Conservation (phyloP, 1,140 invertebrate species). For the Aphaenogaster floridana region DNA sequence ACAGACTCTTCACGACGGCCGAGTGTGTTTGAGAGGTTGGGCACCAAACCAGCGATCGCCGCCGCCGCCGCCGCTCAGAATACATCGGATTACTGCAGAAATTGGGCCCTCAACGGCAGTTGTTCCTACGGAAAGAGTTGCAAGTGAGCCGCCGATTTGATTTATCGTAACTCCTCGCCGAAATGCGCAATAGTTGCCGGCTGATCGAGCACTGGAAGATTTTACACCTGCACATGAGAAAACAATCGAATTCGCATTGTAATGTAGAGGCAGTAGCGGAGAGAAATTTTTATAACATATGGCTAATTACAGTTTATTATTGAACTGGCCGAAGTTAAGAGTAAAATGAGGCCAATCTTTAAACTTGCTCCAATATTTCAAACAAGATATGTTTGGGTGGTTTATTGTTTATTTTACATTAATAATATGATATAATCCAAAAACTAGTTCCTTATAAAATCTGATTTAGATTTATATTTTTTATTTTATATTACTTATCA, state of each 20-base stretch:
- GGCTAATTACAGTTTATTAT: not conserved
- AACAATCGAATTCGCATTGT: not conserved
- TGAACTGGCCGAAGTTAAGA: not conserved
- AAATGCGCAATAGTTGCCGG: no score
- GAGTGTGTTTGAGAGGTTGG: constrained; percentile 93
- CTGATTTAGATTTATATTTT: not conserved
- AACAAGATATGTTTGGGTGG: not conserved
- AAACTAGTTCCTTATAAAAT: not conserved
- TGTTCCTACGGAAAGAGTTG: constrained; percentile 92
- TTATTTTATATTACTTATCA: not conserved
- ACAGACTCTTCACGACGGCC: constrained; percentile 89
- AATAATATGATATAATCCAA: no score
- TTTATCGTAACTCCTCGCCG: not conserved
- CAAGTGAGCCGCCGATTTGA: constrained; percentile 86
- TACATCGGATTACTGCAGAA: constrained; percentile 90
- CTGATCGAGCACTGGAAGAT: not conserved
- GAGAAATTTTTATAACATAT: not conserved
- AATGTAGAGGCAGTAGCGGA: not conserved
- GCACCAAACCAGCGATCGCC: constrained; percentile 90
- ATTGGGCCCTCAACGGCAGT: constrained; percentile 92
- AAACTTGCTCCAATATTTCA: constrained; percentile 1
- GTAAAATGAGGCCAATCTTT: not conserved
- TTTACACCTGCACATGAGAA: not conserved
- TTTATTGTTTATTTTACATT: not conserved
- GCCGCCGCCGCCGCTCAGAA: constrained; percentile 78